These are phyloP conservation scores for Hoplodrina blanda DNA, from an alignment of 2,888 invertebrate genomes.

Conservation along the genomic window DNA sequence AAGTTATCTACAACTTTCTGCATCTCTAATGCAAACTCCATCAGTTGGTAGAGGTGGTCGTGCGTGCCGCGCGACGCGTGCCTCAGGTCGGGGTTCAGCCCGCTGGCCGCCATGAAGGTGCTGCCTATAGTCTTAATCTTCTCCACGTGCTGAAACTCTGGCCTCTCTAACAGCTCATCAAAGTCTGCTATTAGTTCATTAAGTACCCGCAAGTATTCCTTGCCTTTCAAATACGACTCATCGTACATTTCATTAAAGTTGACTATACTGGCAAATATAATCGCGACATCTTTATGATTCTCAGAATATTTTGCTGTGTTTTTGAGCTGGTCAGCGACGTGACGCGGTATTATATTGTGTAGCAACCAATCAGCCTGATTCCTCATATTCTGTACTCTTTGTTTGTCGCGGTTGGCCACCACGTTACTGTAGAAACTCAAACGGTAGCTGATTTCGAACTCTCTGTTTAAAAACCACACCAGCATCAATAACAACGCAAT, in stretches of 20 bases:
- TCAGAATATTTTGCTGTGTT: conserved; percentile 98
- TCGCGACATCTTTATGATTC: conserved; percentile 97
- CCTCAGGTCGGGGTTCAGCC: conserved; percentile 95
- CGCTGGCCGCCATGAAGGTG: conserved; percentile 99
- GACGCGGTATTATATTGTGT: conserved; percentile 98
- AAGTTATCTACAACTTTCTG: conserved; percentile 96
- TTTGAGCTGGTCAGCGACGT: conserved; percentile 98
- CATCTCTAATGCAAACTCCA: conserved; percentile 98
- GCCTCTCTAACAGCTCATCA: conserved; percentile 96
- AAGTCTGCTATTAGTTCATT: conserved; percentile 99
- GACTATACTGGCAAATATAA: conserved; percentile 98
- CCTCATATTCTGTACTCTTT: conserved; percentile 97
- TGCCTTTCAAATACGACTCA: conserved; percentile 98
- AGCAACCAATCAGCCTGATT: conserved; percentile 99
- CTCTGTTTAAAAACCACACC: conserved; percentile 98
- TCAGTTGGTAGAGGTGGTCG: conserved; percentile 95
- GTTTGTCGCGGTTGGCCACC: conserved; percentile 96
- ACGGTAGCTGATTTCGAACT: conserved; percentile 98
- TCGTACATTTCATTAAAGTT: conserved; percentile 99
- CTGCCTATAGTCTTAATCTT: conserved; percentile 99
- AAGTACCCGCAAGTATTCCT: conserved; percentile 97
- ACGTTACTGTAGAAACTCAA: conserved; percentile 98
- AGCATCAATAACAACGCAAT: conserved; percentile 95
- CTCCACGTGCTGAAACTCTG: conserved; percentile 96
- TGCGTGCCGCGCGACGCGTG: conserved; percentile 92